These are phyloP conservation scores for Galago senegalensis DNA, from an alignment of 2,797 vertebrate genomes.

Conservation along the genomic window DNA sequence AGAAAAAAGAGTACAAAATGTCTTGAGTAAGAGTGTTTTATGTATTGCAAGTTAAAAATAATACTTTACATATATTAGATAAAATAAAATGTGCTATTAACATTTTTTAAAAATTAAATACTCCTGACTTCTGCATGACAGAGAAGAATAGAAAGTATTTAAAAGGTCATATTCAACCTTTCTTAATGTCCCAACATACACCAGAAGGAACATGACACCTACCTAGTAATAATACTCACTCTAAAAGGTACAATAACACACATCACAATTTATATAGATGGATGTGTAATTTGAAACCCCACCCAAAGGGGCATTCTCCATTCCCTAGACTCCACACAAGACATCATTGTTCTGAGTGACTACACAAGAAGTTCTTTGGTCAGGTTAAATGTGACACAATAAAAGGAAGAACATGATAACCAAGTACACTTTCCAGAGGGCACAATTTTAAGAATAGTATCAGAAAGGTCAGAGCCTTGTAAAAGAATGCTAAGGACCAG, in stretches of 20 bases:
- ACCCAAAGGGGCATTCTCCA: neutral
- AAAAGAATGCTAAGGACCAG: neutral
- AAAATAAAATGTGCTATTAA: constrained; percentile 5
- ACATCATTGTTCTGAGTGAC: constrained; percentile 25
- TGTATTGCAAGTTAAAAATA: neutral
- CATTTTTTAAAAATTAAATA: neutral
- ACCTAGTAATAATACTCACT: constrained; percentile 16
- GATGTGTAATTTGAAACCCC: constrained; percentile 33
- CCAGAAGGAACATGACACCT: constrained; percentile 6
- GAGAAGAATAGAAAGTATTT: neutral
- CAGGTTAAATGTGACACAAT: neutral
- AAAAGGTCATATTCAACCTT: constrained; percentile 19
- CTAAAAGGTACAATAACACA: constrained; percentile 39
- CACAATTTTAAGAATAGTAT: constrained; percentile 25
- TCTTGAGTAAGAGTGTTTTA: neutral
- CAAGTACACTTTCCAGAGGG: constrained; percentile 29
- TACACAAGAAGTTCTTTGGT: constrained; percentile 33
- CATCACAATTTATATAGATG: constrained; percentile 30
- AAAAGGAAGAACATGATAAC: constrained; percentile 30
- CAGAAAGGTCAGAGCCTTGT: constrained; percentile 9
- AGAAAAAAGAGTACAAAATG: neutral
- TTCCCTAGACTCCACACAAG: neutral
- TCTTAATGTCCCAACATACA: neutral
- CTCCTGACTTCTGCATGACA: neutral
- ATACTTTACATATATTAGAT: neutral